A percentile compares a stretch with the other conserved stretches of the same genome.
phyloP scores from a whole-genome alignment of 2,113 vertebrate species.

The Hucho hucho region DNA sequence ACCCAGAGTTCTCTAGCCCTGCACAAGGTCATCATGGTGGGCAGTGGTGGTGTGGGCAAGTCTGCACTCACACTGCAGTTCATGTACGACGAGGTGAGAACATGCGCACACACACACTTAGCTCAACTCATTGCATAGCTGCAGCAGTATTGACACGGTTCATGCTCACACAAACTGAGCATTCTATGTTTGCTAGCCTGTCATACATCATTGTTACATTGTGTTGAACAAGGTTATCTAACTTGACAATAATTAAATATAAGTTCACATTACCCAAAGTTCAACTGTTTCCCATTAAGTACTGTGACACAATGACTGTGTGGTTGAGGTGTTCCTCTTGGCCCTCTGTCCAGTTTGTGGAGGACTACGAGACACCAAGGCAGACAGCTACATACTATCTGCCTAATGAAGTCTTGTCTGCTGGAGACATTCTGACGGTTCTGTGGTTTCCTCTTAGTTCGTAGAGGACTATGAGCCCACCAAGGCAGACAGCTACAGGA shows the following conservation, averaged over 20 bases:
- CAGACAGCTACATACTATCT: constrained; percentile 63
- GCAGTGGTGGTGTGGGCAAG: constrained; percentile 71
- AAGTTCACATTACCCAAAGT: too few relatives aligned
- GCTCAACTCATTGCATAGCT: not conserved
- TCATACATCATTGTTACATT: too few relatives aligned
- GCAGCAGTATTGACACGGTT: too few relatives aligned
- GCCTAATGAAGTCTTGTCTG: not conserved
- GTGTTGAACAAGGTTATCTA: too few relatives aligned
- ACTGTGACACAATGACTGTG: not conserved
- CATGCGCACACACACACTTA: not conserved
- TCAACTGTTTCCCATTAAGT: too few relatives aligned
- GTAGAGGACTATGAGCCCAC: constrained; percentile 73
- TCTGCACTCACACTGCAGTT: constrained; percentile 72
- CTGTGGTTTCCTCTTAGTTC: constrained; percentile 46
- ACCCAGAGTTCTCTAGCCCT: constrained; percentile 71
- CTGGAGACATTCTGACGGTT: not conserved
- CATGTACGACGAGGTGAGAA: constrained; percentile 72
- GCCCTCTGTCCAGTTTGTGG: constrained; percentile 56
- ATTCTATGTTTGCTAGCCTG: too few relatives aligned
- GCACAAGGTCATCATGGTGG: constrained; percentile 75
- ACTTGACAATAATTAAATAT: too few relatives aligned
- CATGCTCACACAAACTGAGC: too few relatives aligned
- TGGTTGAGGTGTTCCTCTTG: not conserved
- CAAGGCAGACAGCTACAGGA: constrained; percentile 74
- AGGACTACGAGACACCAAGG: constrained; percentile 72